Evolutionary conservation across 2,797 vertebrate genomes (phyloP).

Genomic region (Amblyraja radiata): DNA sequence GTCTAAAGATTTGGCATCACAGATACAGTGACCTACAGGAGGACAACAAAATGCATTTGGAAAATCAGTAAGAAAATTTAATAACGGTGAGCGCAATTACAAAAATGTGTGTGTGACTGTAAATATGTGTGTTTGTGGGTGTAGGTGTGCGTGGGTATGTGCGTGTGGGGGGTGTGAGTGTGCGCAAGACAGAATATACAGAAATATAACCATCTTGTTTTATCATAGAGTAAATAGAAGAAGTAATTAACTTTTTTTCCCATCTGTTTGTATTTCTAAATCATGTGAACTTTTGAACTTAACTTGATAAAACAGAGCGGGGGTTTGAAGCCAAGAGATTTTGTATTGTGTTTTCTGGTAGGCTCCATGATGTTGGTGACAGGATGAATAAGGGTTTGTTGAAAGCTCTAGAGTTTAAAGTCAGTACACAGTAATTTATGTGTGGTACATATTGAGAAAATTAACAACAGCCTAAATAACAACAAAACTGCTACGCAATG

Average conservation of each 20-base stretch:
- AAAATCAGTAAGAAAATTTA: neutral
- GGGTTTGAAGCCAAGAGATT: constrained; percentile 29
- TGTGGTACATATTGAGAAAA: constrained; percentile 37
- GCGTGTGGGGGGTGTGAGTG: too few relatives aligned
- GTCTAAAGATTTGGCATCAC: neutral
- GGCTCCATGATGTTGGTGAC: constrained; percentile 35
- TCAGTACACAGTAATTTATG: constrained; percentile 39
- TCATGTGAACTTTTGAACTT: constrained; percentile 36
- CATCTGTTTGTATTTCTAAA: constrained; percentile 36
- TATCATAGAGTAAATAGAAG: constrained; percentile 1
- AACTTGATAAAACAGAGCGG: constrained; percentile 27
- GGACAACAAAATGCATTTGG: neutral
- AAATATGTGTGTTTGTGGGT: too few relatives aligned
- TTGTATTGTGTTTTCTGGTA: constrained; percentile 34
- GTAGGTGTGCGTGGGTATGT: too few relatives aligned
- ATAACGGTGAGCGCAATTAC: neutral
- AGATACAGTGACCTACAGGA: too few relatives aligned
- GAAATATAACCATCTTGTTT: neutral
- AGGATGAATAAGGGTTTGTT: constrained; percentile 38
- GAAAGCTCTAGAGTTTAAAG: constrained; percentile 25
- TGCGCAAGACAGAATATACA: neutral
- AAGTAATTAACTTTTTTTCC: neutral
- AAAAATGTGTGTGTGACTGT: neutral
- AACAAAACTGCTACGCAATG: constrained; percentile 33
- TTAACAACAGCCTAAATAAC: constrained; percentile 37